These are phyloP conservation scores for Hybos culiciformis DNA, from an alignment of 2,888 invertebrate species.

Conservation along the genomic window DNA sequence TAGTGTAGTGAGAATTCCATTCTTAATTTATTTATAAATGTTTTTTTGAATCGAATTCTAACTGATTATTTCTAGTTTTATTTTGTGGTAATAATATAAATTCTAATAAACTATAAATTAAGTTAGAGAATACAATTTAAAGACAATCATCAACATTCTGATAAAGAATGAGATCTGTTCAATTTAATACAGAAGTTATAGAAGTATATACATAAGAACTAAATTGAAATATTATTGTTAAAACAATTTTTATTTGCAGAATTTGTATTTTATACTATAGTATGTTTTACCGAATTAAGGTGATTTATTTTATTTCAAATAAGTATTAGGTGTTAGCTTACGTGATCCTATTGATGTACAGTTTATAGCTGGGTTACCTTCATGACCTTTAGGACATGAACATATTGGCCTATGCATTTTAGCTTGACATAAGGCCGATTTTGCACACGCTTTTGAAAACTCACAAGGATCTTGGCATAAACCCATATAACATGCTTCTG, in stretches of 20 bases:
- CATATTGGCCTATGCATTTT: slow-evolving; percentile 74
- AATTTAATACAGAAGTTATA: too few species aligned
- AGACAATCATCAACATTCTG: too few species aligned
- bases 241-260: background rate
- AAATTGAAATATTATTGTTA: background rate
- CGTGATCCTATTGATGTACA: slow-evolving; percentile 63
- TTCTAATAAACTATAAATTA: too few species aligned
- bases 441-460: slow-evolving; percentile 62
- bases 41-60: too few species aligned
- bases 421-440: slow-evolving; percentile 62
- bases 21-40: too few species aligned
- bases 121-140: too few species aligned
- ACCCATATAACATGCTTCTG: slow-evolving; percentile 70
- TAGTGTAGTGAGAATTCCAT: too few species aligned
- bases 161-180: too few species aligned
- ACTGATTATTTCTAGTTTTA: too few species aligned
- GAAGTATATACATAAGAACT: too few species aligned
- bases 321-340: slow-evolving; percentile 40
- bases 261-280: background rate
- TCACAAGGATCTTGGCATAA: slow-evolving; percentile 73
- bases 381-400: slow-evolving; percentile 64
- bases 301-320: background rate
- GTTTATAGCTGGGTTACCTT: slow-evolving; percentile 69
- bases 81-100: too few species aligned
- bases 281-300: background rate